These are phyloP conservation scores for Drosophila quadrilineata DNA, from an alignment of 1,140 invertebrate genomes.

Conservation along the genomic window DNA sequence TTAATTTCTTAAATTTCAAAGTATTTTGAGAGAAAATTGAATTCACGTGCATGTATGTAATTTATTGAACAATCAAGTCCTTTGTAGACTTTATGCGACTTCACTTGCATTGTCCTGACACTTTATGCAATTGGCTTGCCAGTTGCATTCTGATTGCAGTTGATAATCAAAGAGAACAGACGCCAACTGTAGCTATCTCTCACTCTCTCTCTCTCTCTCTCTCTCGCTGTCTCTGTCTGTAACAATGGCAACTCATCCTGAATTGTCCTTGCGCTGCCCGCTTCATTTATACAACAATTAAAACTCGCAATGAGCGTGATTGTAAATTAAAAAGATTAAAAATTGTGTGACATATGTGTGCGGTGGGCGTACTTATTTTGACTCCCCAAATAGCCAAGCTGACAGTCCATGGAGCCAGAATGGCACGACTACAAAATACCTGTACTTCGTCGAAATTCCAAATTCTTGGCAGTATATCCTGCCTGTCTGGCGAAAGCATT, in stretches of 20 bases:
- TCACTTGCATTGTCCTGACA: background rate
- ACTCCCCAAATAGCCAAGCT: background rate
- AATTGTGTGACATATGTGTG: slow-evolving; percentile 40
- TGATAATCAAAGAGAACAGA: slow-evolving; percentile 59
- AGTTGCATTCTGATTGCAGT: slow-evolving; percentile 37
- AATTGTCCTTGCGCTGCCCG: slow-evolving; percentile 24
- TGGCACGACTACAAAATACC: slow-evolving; percentile 1
- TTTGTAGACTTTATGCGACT: background rate
- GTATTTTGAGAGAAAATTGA: background rate
- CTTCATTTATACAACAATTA: slow-evolving; percentile 72
- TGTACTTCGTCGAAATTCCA: too few relatives aligned
- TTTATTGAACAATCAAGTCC: background rate
- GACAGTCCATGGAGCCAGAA: background rate
- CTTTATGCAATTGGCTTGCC: background rate
- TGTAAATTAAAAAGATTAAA: slow-evolving; percentile 75
- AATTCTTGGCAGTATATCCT: too few relatives aligned
- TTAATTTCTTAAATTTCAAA: background rate
- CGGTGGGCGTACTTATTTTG: slow-evolving; percentile 14
- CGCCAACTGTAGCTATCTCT: background rate
- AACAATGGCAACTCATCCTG: background rate
- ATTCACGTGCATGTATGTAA: slow-evolving; percentile 1
- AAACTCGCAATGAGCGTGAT: slow-evolving; percentile 64
- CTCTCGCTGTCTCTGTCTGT: background rate
- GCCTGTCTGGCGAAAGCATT: too few relatives aligned
- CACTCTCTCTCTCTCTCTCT: background rate